Evolutionary conservation across 2,888 invertebrate species (phyloP).

Genomic region (Odontocolon sp.): DNA sequence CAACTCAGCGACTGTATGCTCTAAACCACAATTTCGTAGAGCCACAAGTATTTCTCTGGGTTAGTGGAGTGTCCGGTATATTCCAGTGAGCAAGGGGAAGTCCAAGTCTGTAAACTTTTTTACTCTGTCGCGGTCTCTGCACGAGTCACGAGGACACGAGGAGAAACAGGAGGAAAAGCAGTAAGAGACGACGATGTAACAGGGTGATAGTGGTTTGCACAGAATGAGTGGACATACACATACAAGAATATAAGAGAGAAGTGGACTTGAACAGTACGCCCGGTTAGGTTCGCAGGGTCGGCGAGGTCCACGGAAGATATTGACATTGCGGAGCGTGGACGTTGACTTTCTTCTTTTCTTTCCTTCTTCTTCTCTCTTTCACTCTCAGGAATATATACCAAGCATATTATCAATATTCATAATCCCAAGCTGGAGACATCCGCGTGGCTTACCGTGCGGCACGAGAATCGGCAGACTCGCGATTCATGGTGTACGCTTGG

Average conservation of each 20-base stretch:
- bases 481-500: conserved; percentile 55
- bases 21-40: background rate
- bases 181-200: conserved; percentile 8
- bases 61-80: conserved; percentile 15
- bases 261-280: background rate
- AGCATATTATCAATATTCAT: conserved; percentile 74
- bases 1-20: background rate
- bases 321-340: conserved; percentile 67
- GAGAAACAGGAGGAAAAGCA: conserved; percentile 30
- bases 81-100: background rate
- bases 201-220: background rate
- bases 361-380: conserved; percentile 21
- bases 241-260: background rate
- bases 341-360: conserved; percentile 19
- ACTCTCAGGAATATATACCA: conserved; percentile 25
- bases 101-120: background rate
- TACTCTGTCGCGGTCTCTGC: conserved; percentile 8
- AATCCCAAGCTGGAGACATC: conserved; percentile 73
- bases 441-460: conserved; percentile 67
- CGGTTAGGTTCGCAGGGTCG: conserved; percentile 17
- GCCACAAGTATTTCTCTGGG: conserved; percentile 26
- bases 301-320: conserved; percentile 63
- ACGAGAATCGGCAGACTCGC: conserved; percentile 68
- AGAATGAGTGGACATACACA: conserved; percentile 23
- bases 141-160: conserved; percentile 38